Conservation (phyloP, 2,888 invertebrate genomes). For the Caenorhabditis virilis region DNA sequence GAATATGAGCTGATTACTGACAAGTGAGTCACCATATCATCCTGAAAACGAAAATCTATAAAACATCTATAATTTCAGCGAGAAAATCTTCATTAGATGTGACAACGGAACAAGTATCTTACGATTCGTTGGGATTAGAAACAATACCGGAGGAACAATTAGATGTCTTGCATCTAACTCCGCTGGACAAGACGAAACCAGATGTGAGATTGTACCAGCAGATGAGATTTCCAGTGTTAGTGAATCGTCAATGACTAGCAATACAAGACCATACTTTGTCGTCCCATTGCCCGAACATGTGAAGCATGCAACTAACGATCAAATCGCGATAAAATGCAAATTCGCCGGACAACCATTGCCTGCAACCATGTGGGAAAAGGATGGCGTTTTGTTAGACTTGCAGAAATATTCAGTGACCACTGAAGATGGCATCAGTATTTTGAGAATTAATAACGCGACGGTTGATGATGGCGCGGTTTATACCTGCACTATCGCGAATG, state of each 20-base stretch:
- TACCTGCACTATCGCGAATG: slow-evolving; percentile 81
- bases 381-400: slow-evolving; percentile 47
- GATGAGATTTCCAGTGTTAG: slow-evolving; percentile 30
- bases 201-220: slow-evolving; percentile 20
- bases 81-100: slow-evolving; percentile 43
- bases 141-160: slow-evolving; percentile 36
- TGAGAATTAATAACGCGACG: slow-evolving; percentile 42
- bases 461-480: slow-evolving; percentile 84
- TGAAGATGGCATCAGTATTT: slow-evolving; percentile 62
- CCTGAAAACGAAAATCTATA: neutral
- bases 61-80: slow-evolving; percentile 18
- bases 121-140: slow-evolving; percentile 24
- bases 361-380: slow-evolving; percentile 55
- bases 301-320: slow-evolving; percentile 29
- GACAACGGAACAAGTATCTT: slow-evolving; percentile 51
- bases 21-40: slow-evolving; percentile 14
- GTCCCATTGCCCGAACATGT: slow-evolving; percentile 35
- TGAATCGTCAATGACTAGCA: slow-evolving; percentile 25
- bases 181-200: slow-evolving; percentile 37
- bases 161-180: slow-evolving; percentile 46
- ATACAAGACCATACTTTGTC: slow-evolving; percentile 27
- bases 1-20: slow-evolving; percentile 41
- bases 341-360: slow-evolving; percentile 57
- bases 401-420: slow-evolving; percentile 56
- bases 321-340: slow-evolving; percentile 44